Percentiles rank a stretch among this genome's conserved stretches.
These are phyloP conservation scores for Thymelicus lineola DNA, from an alignment of 2,888 invertebrate genomes.

Conservation along the genomic window DNA sequence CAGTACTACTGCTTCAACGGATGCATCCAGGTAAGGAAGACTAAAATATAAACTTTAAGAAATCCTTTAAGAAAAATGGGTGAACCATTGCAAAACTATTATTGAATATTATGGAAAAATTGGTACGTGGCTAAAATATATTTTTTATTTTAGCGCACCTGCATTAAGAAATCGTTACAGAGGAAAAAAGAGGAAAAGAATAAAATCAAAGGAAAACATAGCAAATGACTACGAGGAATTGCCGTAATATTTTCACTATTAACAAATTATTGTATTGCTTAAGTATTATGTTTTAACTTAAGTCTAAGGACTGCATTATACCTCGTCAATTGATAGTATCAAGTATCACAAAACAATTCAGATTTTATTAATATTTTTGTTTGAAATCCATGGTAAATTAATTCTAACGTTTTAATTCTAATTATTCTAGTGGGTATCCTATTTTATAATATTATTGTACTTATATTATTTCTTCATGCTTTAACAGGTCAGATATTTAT, in stretches of 20 bases:
- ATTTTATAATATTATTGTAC: no score
- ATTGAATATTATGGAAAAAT: no score
- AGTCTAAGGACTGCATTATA: no score
- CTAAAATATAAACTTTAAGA: background rate
- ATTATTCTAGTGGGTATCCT: no score
- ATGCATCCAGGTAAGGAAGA: background rate
- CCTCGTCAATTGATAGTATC: no score
- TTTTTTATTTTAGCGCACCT: constrained; percentile 13
- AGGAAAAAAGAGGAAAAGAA: constrained; percentile 17
- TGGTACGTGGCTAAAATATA: no score
- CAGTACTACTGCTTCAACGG: background rate
- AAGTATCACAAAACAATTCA: no score
- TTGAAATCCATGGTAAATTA: no score
- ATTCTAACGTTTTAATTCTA: no score
- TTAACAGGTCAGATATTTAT: constrained; percentile 17
- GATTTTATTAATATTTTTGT: no score
- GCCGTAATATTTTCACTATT: constrained; percentile 15
- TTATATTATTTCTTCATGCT: background rate
- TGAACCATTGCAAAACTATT: background rate
- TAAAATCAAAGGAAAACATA: constrained; percentile 8
- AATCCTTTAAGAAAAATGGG: no score
- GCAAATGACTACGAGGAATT: background rate
- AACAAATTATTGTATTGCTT: background rate
- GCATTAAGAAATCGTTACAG: constrained; percentile 10
- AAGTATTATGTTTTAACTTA: no score